Evolutionary conservation across 1,140 invertebrate species (phyloP).

Genomic region (Camponotus pennsylvanicus): DNA sequence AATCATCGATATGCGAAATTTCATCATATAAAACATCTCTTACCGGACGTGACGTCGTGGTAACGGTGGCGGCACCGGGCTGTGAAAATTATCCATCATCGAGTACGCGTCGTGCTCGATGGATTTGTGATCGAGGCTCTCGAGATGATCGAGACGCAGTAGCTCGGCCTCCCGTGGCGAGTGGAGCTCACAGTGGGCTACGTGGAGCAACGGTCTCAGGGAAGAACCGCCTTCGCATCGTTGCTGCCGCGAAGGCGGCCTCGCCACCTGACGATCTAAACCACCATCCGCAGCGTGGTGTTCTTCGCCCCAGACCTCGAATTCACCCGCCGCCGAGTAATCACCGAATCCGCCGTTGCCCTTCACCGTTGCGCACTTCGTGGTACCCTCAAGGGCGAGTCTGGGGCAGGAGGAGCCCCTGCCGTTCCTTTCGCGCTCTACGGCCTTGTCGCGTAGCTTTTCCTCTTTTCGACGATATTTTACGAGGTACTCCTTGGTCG

Average conservation of each 20-base stretch:
- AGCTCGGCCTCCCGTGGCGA: slow-evolving; percentile 84
- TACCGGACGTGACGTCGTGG: slow-evolving; percentile 84
- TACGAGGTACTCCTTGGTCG: slow-evolving; percentile 66
- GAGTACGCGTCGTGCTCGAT: slow-evolving; percentile 82
- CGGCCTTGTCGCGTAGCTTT: slow-evolving; percentile 33
- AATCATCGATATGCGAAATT: background rate
- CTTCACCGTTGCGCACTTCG: slow-evolving; percentile 84
- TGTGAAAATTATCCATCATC: slow-evolving; percentile 86
- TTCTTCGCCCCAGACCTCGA: slow-evolving; percentile 85
- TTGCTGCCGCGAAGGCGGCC: slow-evolving; percentile 82
- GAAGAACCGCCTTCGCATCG: slow-evolving; percentile 84
- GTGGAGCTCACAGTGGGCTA: slow-evolving; percentile 85
- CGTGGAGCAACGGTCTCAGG: slow-evolving; percentile 84
- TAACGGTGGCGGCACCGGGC: slow-evolving; percentile 83
- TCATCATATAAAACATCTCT: slow-evolving; percentile 66
- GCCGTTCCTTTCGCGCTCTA: slow-evolving; percentile 48
- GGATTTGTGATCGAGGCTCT: slow-evolving; percentile 80
- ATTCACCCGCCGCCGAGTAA: slow-evolving; percentile 85
- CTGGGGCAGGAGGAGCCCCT: slow-evolving; percentile 66
- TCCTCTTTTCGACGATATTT: slow-evolving; percentile 71
- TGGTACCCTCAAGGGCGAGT: slow-evolving; percentile 76
- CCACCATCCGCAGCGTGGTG: slow-evolving; percentile 82
- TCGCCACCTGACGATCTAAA: slow-evolving; percentile 79
- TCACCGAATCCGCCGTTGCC: slow-evolving; percentile 85
- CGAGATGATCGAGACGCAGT: slow-evolving; percentile 83